These are phyloP conservation scores for Noctua janthina DNA, from an alignment of 2,888 invertebrate genomes.

Conservation along the genomic window DNA sequence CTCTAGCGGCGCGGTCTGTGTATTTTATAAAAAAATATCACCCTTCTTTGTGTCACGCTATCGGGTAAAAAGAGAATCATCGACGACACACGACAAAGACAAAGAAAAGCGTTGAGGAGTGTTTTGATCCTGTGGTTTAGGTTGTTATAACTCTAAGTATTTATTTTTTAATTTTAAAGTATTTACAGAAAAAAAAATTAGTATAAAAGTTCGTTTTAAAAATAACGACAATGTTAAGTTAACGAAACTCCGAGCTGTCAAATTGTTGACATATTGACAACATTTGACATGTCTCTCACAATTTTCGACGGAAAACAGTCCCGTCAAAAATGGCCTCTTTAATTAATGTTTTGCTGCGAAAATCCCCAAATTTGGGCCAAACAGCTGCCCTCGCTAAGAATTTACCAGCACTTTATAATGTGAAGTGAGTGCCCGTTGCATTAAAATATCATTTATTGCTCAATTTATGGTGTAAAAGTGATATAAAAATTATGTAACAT, in stretches of 20 bases:
- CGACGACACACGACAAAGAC: not conserved
- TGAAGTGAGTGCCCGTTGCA: conserved; percentile 84
- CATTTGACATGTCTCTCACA: conserved; percentile 3
- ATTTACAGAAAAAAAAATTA: not conserved
- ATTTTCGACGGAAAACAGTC: conserved; percentile 73
- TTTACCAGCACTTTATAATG: conserved; percentile 87
- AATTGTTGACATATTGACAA: conserved; percentile 1
- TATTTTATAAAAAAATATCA: too few relatives aligned
- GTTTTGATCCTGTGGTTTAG: not conserved
- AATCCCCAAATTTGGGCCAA: conserved; percentile 86
- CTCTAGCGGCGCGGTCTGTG: too few relatives aligned
- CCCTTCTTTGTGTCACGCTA: too few relatives aligned
- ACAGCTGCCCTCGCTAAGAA: conserved; percentile 85
- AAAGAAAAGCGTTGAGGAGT: not conserved
- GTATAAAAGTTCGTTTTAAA: not conserved
- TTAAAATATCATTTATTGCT: conserved; percentile 44
- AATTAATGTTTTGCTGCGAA: conserved; percentile 90
- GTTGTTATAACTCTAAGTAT: not conserved
- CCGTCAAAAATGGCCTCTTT: conserved; percentile 87
- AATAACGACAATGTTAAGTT: not conserved
- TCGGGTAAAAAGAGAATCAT: not conserved
- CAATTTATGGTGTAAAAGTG: conserved; percentile 51
- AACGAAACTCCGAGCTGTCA: not conserved
- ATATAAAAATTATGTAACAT: conserved; percentile 86
- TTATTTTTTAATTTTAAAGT: not conserved